Conservation (phyloP, 1,140 invertebrate species). For the Drosophila parabipectinata region DNA sequence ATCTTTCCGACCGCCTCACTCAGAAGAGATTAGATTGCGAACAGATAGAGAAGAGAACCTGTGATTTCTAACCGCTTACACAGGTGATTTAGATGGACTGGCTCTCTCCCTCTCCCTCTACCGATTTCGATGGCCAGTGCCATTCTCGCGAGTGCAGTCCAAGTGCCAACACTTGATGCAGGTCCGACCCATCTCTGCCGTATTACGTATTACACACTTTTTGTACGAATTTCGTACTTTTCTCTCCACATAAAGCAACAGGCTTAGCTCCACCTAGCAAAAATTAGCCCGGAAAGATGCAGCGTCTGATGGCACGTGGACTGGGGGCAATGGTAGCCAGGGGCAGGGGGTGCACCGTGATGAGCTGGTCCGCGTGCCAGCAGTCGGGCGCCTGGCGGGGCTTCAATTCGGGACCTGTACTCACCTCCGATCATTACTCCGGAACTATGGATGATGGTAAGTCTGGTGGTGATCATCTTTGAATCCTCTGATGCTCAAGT, state of each 20-base stretch:
- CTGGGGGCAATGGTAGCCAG: constrained; percentile 2
- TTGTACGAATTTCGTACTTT: neutral
- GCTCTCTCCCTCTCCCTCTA: neutral
- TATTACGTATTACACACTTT: constrained; percentile 31
- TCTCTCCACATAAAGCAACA: neutral
- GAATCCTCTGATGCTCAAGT: neutral
- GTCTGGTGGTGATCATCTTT: neutral
- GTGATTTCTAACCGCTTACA: neutral
- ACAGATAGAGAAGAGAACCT: neutral
- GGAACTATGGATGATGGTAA: constrained; percentile 46
- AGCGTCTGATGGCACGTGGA: constrained; percentile 3
- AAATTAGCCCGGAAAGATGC: constrained; percentile 18
- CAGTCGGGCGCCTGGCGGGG: neutral
- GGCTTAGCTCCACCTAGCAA: neutral
- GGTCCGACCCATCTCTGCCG: neutral
- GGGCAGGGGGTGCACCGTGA: neutral
- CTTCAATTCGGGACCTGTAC: neutral
- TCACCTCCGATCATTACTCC: constrained; percentile 39
- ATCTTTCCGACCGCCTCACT: neutral
- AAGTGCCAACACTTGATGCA: constrained; percentile 23
- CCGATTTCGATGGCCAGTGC: neutral
- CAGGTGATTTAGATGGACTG: constrained; percentile 16
- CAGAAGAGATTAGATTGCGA: constrained; percentile 12
- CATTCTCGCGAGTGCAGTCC: constrained; percentile 27
- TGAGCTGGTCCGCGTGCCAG: neutral